phyloP scores from a whole-genome alignment of 2,113 vertebrate species.

The Sula dactylatra region DNA sequence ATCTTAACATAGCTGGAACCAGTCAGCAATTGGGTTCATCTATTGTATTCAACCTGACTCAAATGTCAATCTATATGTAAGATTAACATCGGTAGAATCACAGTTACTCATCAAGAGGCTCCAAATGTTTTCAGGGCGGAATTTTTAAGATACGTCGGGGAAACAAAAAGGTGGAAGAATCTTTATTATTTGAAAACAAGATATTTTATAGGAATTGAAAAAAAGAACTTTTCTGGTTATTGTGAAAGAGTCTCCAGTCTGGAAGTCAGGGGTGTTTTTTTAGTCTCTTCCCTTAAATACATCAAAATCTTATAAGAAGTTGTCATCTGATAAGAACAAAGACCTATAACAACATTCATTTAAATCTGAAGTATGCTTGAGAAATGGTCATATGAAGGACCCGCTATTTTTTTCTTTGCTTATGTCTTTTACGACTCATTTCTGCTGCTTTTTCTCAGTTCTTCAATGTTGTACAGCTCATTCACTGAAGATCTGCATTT shows the following conservation, averaged over 20 bases:
- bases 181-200: not conserved
- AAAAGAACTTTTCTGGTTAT: not conserved
- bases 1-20: not conserved
- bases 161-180: not conserved
- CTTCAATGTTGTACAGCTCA: not conserved
- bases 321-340: not conserved
- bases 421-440: not conserved
- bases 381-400: not conserved
- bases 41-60: conserved; percentile 20
- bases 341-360: not conserved
- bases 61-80: conserved; percentile 4
- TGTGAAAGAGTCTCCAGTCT: not conserved
- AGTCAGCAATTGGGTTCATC: not conserved
- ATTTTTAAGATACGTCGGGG: not conserved
- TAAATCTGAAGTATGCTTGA: not conserved
- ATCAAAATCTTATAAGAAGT: not conserved
- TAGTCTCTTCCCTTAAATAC: not conserved
- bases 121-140: not conserved
- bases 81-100: not conserved
- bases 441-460: conserved; percentile 9
- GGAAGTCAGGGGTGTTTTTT: not conserved
- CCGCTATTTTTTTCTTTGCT: not conserved
- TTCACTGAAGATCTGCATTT: not conserved
- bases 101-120: not conserved
- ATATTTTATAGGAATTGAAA: not conserved